Evolutionary conservation across 2,888 invertebrate genomes (phyloP).

Genomic region (Cheilosia scutellata): DNA sequence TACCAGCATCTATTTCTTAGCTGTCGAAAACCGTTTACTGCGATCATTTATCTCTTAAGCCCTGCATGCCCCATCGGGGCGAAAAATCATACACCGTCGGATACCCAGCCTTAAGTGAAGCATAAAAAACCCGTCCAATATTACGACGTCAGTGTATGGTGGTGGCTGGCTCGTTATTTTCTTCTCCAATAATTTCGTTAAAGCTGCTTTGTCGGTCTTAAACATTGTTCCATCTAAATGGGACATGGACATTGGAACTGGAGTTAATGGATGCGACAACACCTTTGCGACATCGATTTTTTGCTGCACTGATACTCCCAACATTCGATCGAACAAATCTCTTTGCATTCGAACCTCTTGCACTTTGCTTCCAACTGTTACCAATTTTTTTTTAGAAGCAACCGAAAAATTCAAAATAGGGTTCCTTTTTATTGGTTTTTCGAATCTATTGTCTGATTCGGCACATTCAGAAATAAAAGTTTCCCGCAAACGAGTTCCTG

Average conservation of each 20-base stretch:
- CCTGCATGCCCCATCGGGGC: too few relatives aligned
- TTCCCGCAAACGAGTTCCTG: background rate
- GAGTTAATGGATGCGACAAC: background rate
- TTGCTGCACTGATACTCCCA: conserved; percentile 27
- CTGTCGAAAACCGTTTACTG: too few relatives aligned
- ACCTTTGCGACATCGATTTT: conserved; percentile 7
- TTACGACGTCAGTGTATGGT: conserved; percentile 21
- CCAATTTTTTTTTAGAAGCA: background rate
- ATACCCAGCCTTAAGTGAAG: too few relatives aligned
- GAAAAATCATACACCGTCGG: too few relatives aligned
- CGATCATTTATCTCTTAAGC: too few relatives aligned
- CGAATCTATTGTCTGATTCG: background rate
- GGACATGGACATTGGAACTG: background rate
- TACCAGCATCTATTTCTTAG: too few relatives aligned
- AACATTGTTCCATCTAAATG: conserved; percentile 16
- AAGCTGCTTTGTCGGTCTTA: conserved; percentile 10
- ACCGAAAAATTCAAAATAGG: background rate
- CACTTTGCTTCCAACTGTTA: background rate
- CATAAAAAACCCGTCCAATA: conserved; percentile 20
- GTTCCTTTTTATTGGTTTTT: background rate
- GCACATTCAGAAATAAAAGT: background rate
- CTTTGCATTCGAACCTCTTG: conserved; percentile 13
- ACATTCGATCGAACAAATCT: conserved; percentile 25
- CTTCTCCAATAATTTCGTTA: conserved; percentile 10
- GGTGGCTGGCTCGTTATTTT: conserved; percentile 14